A percentile compares a stretch with the other conserved stretches of the same genome.
phyloP scores from a whole-genome alignment of 2,797 vertebrate species.

The Galagoides demidoff region DNA sequence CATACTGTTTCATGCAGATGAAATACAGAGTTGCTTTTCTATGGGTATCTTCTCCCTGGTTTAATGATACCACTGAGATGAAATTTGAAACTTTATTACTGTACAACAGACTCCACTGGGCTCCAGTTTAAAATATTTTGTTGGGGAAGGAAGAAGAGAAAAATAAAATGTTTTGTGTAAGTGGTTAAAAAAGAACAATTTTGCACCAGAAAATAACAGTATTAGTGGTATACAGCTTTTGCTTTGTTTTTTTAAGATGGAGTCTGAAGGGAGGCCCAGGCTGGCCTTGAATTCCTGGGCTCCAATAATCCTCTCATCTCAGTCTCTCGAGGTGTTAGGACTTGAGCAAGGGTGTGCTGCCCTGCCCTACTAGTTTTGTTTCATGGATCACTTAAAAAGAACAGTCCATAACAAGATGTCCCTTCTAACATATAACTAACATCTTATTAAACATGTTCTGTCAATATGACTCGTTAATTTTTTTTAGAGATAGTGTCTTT shows the following conservation, averaged over 20 bases:
- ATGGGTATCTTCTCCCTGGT: neutral
- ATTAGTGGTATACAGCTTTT: neutral
- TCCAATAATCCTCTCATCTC: neutral
- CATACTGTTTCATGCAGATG: neutral
- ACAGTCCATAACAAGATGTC: neutral
- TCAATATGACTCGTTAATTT: neutral
- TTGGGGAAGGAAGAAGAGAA: neutral
- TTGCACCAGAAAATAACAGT: conserved; percentile 4
- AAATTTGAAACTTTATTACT: neutral
- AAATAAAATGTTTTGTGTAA: neutral
- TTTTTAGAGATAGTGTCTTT: too few species aligned
- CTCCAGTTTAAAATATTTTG: conserved; percentile 4
- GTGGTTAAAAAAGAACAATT: neutral
- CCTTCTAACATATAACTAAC: neutral
- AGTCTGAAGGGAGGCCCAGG: neutral
- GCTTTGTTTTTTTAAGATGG: neutral
- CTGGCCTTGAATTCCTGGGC: neutral
- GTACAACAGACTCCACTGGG: neutral
- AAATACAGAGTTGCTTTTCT: conserved; percentile 42
- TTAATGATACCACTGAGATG: conserved; percentile 7
- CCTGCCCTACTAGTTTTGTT: neutral
- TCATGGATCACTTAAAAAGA: neutral
- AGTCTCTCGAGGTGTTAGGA: neutral
- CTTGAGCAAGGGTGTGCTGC: neutral
- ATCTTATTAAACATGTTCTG: neutral